A percentile compares a stretch with the other conserved stretches of the same genome.
Evolutionary conservation across 2,888 invertebrate species (phyloP).

Genomic region (Anoncus sp.): DNA sequence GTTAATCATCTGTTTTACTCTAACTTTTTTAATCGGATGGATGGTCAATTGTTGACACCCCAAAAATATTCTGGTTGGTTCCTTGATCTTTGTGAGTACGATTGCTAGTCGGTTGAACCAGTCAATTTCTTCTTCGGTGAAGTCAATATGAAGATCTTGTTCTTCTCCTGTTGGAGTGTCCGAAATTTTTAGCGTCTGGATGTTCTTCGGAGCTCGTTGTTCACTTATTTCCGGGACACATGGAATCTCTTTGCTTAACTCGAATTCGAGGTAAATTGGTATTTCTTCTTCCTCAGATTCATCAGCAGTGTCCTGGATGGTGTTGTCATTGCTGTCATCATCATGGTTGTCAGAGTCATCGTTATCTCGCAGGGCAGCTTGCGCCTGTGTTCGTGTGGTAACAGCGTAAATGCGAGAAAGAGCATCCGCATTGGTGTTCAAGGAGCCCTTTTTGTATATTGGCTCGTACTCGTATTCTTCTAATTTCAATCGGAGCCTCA

Average conservation of each 20-base stretch:
- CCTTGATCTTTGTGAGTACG: not conserved
- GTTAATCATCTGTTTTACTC: slow-evolving; percentile 16
- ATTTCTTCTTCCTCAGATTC: not conserved
- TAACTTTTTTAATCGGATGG: not conserved
- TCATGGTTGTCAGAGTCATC: not conserved
- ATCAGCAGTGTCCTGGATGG: not conserved
- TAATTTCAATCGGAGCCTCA: slow-evolving; percentile 50
- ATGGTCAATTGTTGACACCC: not conserved
- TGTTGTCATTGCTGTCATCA: not conserved
- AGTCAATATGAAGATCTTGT: slow-evolving; percentile 7
- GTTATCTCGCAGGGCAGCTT: no score
- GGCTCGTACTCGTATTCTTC: slow-evolving; percentile 57
- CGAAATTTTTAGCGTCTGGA: not conserved
- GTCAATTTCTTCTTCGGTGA: not conserved
- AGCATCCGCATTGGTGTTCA: slow-evolving; percentile 54
- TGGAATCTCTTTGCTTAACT: not conserved
- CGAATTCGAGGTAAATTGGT: slow-evolving; percentile 14
- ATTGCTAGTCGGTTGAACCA: slow-evolving; percentile 15
- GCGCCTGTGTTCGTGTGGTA: slow-evolving; percentile 9
- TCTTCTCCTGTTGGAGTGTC: not conserved
- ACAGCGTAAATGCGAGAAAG: slow-evolving; percentile 27
- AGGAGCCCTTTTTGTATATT: slow-evolving; percentile 39
- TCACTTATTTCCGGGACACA: slow-evolving; percentile 11
- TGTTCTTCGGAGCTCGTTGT: not conserved
- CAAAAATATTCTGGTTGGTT: not conserved